Percentiles rank a stretch among this genome's conserved stretches.
Conservation (phyloP, 2,888 invertebrate species). For the Lamellibrachia columna region DNA sequence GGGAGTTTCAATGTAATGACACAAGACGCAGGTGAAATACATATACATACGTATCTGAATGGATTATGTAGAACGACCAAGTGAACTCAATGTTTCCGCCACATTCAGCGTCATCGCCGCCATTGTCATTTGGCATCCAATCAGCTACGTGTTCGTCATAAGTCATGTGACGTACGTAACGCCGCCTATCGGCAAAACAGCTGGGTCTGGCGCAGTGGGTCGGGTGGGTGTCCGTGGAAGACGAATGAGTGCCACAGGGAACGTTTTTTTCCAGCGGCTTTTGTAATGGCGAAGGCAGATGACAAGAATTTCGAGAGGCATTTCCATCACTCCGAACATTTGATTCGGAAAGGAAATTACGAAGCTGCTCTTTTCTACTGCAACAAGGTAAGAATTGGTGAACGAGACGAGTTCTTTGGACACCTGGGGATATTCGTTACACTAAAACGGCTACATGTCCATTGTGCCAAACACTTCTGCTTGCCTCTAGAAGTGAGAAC, state of each 20-base stretch:
- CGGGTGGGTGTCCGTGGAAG: neutral
- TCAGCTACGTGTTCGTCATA: neutral
- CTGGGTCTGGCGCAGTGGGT: neutral
- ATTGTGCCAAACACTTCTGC: too few species aligned
- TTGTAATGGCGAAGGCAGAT: neutral
- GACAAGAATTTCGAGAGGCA: neutral
- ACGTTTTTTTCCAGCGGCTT: neutral
- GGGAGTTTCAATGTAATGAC: too few species aligned
- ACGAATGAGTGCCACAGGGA: neutral
- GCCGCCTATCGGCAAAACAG: neutral
- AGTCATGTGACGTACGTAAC: neutral
- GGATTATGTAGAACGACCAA: neutral
- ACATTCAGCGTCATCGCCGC: neutral
- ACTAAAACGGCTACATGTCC: neutral
- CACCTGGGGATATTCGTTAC: neutral
- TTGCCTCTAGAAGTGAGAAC: too few species aligned
- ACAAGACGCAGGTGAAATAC: too few species aligned
- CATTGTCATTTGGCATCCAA: neutral
- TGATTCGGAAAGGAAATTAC: neutral
- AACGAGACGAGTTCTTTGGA: neutral
- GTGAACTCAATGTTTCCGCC: neutral
- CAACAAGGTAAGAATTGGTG: neutral
- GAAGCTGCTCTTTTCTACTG: neutral
- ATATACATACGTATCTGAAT: too few species aligned
- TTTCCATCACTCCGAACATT: neutral